Base-by-base conservation (phyloP, 2,797 vertebrate genomes). In the Centropyge bicolor region DNA sequence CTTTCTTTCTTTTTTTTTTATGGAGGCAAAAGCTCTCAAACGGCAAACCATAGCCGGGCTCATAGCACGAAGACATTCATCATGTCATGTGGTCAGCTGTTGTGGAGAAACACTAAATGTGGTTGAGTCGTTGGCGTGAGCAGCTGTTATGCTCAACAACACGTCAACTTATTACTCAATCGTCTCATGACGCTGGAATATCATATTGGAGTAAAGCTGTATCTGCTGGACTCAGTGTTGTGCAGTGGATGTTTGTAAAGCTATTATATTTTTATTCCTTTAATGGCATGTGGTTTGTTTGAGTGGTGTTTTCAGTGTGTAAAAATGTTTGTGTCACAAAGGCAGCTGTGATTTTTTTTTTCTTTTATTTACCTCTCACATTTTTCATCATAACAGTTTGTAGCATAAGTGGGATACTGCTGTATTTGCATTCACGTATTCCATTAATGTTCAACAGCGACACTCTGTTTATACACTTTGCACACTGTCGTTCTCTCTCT, bases 101-200 rank as follows among this genome's bases (percentile, higher is more conserved):
- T 55, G 22, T 27, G 63, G 49, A 63, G 48, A 65, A 35, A 45
- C 13, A 17, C 14, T 31, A 16, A 41, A 74, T 65, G 59, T 27
- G 41, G 46, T 60, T 19, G 43, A 55, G 24, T 3, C 40, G 59
- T 69, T 52, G 27, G 52, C 19, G 19, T 31, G 45, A 70, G 59
- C 64, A 69, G 74, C 70, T 77, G 56, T 43, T 43, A 11, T 16
- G 27, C n/a, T 51, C 59, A 82, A 27, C 8, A 14, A 52, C 43
- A 59, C 6, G 2, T 64, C 64, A 43, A 43, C 20, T 56, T 9
- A 10, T 54, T 60, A 59, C 65, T 60, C 40, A 40, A 22, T 52
- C 51, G 14, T 51, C 45, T 57, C 8, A n/a, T 52, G 14, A 63
- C n/a, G 8, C 65, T 40, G 17, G 45, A 27, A 73, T 46, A 4